Base-by-base conservation (phyloP, 2,888 invertebrate genomes). In the Elmis aenea region DNA sequence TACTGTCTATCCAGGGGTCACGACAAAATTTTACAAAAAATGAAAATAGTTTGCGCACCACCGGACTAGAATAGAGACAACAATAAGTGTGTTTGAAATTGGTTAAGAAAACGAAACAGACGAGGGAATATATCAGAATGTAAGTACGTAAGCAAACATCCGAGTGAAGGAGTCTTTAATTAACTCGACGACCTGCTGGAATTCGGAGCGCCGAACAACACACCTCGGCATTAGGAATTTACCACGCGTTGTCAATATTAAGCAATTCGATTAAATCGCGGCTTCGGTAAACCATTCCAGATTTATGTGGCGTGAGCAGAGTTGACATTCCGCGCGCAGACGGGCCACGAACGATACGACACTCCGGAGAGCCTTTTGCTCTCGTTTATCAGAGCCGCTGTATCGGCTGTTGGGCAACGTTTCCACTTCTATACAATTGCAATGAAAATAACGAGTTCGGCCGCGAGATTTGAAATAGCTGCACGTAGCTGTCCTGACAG, bases 231-330 rank as follows among this genome's bases (percentile, higher is more conserved):
- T 52, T 45, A 33, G 49, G 50, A 50, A 51, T 52, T 49, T 51
- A 48, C 42, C 48, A 54, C 55, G 55, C 50, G 54, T 54, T 55
- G 52, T 58, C 55, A 57, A 59, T 61, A 61, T 60, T 58, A 58
- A 57, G 55, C 57, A 58, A 58, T 61, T 58, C 57, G 57, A 61
- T 61, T 60, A 60, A 59, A 59, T 57, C 54, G 45, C 47, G 49
- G 48, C 50, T 50, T 53, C 50, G 48, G 51, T 55, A 54, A 55
- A 56, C 55, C 53, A 50, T 52, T 54, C 43, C 50, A 54, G 52
- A 58, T 57, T 57, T 57, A 58, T 57, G 53, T 52, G 51, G 46
- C 38, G 39, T 46, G 33, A 45, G 48, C 45, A 45, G 47, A 51
- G 57, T 58, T 55, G 57, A 55, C 55, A 55, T 57, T 55, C 51